Conservation (phyloP, 2,113 vertebrate genomes). For the Willisornis vidua region DNA sequence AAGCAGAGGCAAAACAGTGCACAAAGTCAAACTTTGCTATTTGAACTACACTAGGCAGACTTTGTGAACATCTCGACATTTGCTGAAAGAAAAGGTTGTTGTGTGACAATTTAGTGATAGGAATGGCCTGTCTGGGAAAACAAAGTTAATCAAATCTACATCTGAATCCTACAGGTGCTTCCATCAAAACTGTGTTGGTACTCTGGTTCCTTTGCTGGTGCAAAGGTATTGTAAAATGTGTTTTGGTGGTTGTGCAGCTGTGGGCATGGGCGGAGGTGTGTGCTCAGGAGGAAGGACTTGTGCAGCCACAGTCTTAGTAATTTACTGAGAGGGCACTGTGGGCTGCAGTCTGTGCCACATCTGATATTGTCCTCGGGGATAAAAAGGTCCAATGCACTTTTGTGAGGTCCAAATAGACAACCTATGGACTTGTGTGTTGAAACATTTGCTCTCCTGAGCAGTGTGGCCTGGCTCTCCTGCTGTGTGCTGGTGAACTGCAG, state of each 20-base stretch:
- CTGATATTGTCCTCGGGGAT: not conserved
- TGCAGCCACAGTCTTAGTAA: not conserved
- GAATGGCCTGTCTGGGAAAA: not conserved
- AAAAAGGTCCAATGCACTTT: not conserved
- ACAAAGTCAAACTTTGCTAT: not conserved
- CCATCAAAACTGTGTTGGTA: not conserved
- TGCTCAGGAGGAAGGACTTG: not conserved
- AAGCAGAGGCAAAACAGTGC: not conserved
- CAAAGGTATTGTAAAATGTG: not conserved
- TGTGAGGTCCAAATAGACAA: not conserved
- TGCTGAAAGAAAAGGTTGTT: not conserved
- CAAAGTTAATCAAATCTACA: not conserved
- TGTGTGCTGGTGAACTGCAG: not conserved
- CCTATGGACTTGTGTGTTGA: not conserved
- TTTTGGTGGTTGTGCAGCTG: not conserved
- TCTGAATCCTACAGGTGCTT: not conserved
- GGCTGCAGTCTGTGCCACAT: not conserved
- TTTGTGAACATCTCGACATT: not conserved
- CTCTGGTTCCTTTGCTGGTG: not conserved
- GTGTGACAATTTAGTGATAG: not conserved
- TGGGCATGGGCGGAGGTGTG: not conserved
- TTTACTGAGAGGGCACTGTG: not conserved
- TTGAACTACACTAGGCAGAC: not conserved
- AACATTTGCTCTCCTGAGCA: not conserved
- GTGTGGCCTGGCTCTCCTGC: not conserved